A percentile compares a stretch with the other conserved stretches of the same genome.
phyloP scores from a whole-genome alignment of 2,888 invertebrate species.

The Aphodius granarius region DNA sequence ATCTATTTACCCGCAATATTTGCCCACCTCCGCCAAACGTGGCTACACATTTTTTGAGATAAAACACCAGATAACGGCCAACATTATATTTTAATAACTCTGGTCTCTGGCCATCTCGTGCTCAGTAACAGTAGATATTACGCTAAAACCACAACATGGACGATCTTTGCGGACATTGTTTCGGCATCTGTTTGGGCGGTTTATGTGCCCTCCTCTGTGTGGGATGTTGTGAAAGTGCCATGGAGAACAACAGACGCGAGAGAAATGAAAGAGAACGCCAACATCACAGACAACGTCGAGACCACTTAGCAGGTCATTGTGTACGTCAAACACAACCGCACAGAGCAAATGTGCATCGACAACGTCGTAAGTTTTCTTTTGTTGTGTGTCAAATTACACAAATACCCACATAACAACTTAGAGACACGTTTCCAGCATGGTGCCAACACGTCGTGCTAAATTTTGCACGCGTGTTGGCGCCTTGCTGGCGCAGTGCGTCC shows the following conservation, averaged over 20 bases:
- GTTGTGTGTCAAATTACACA: no score
- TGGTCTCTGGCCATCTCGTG: not conserved
- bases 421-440: no score
- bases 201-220: not conserved
- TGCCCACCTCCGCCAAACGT: no score
- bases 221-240: constrained; percentile 3
- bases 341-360: not conserved
- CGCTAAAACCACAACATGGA: not conserved
- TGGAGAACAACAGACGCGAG: not conserved
- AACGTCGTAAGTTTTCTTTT: not conserved
- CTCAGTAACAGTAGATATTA: not conserved
- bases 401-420: no score
- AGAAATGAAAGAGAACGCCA: not conserved
- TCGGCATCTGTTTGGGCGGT: not conserved
- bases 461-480: no score
- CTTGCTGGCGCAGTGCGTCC: no score
- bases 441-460: no score
- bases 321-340: not conserved
- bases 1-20: not conserved
- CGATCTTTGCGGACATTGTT: not conserved
- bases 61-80: not conserved
- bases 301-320: no score
- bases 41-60: not conserved
- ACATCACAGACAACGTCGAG: not conserved
- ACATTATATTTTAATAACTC: not conserved